Conservation (phyloP, 1,140 invertebrate species). For the Musca domestica region DNA sequence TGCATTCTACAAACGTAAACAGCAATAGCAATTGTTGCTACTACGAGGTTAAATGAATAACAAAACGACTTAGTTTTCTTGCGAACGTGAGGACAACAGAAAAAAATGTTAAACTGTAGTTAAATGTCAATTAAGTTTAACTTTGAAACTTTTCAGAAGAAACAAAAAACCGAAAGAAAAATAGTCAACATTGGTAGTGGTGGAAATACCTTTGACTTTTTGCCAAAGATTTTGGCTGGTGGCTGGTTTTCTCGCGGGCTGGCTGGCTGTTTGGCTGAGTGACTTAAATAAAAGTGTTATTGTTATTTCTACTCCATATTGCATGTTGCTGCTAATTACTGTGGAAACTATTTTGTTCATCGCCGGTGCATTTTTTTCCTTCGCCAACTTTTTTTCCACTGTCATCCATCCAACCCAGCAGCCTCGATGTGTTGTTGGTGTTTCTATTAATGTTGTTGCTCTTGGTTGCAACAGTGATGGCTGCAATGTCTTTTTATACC, state of each 20-base stretch:
- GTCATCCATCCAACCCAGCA: not conserved
- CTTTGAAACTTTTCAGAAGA: conserved; percentile 6
- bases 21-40: no score
- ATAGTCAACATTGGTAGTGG: not conserved
- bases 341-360: not conserved
- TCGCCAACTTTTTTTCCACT: no score
- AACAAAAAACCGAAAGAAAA: no score
- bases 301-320: conserved; percentile 15
- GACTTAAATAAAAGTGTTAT: conserved; percentile 1
- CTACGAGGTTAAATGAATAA: no score
- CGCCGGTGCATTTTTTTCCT: no score
- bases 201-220: conserved; percentile 13
- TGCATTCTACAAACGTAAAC: no score
- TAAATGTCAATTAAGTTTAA: conserved; percentile 18
- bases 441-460: no score
- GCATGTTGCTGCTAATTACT: conserved; percentile 17
- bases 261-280: not conserved
- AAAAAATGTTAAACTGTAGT: conserved; percentile 13
- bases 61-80: no score
- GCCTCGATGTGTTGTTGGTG: no score
- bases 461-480: no score
- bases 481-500: no score
- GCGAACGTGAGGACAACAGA: no score
- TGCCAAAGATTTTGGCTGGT: not conserved
- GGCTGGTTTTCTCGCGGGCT: not conserved